Evolutionary conservation across 2,113 vertebrate species (phyloP), one percentile per base, ranked within the genome.

Genomic region (Neotoma lepida): DNA sequence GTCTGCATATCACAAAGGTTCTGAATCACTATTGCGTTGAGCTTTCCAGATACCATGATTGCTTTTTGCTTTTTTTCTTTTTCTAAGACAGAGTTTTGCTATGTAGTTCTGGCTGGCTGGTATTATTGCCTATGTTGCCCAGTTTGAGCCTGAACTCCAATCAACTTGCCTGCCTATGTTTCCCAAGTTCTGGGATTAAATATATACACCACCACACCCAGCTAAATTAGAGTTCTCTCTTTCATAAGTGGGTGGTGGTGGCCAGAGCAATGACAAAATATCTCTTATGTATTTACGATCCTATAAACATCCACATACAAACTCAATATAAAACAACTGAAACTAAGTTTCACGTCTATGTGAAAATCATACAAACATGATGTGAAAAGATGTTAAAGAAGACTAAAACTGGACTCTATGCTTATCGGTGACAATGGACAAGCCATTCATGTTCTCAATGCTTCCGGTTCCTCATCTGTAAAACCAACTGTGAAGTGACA

Each of bases 401-500:
- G 12, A 51, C n/a, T 82, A 71, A 71, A 84, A 56, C n/a, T 84
- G n/a, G 41, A 18, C 33, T 93, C 46, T 54, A 9, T 28, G 44
- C 51, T 89, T 71, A 91, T 41, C 61, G 44, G 28, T 54, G 1
- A 95, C 68, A 58, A 41, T n/a, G 24, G 12, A 24, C 20, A 92
- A 61, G 41, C 46, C 64, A 86, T 30, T 58, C 70, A 84, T 6
- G 6, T 2, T 85, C 68, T 89, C 44, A 35, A 20, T 54, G 15
- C 76, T 54, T 78, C 15, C 6, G 46, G 4, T 51, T 77, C 18
- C 44, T 86, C 41, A 30, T 51, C 26, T 56, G 6, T 90, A 86
- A 90, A 82, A 92, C 9, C 63, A 51, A 85, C 30, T 91, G 86
- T 92, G 4, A 95, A 89, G 14, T 63, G 26, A 88, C 78, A 74